Evolutionary conservation across 2,113 vertebrate species (phyloP).

Genomic region (Hypocryptadius cinnamomeus): DNA sequence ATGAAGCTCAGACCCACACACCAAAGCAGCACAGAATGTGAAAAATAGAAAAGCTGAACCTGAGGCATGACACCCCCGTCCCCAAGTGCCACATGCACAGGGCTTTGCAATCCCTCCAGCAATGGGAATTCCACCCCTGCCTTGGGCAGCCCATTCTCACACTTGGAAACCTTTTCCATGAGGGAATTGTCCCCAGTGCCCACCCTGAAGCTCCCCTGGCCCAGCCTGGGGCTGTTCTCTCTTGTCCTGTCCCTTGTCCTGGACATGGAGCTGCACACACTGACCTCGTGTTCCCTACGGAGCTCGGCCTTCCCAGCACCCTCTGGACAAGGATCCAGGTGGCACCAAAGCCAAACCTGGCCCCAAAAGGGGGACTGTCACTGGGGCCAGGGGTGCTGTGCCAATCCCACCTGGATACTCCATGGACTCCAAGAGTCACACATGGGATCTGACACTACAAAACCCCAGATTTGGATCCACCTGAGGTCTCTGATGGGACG

Average conservation of each 20-base stretch:
- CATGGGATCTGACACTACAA: neutral
- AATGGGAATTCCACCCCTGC: too few species aligned
- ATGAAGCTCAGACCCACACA: too few species aligned
- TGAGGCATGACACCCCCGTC: too few species aligned
- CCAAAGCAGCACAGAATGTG: too few species aligned
- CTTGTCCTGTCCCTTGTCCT: neutral
- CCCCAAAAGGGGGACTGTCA: neutral
- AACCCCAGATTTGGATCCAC: accelerated
- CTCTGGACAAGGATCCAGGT: neutral
- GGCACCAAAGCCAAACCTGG: neutral
- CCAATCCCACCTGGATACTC: neutral
- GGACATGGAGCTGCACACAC: neutral
- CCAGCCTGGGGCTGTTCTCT: neutral
- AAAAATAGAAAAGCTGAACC: too few species aligned
- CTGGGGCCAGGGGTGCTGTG: neutral
- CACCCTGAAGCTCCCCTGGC: too few species aligned
- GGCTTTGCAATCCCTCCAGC: too few species aligned
- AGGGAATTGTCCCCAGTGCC: too few species aligned
- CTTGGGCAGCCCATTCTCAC: too few species aligned
- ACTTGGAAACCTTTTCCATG: too few species aligned
- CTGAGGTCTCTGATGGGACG: neutral
- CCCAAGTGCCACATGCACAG: too few species aligned
- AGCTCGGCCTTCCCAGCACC: neutral
- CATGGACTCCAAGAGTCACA: neutral
- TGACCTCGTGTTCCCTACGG: accelerated